Base-by-base conservation (phyloP, 2,797 vertebrate genomes). In the Eremophila alpestris region DNA sequence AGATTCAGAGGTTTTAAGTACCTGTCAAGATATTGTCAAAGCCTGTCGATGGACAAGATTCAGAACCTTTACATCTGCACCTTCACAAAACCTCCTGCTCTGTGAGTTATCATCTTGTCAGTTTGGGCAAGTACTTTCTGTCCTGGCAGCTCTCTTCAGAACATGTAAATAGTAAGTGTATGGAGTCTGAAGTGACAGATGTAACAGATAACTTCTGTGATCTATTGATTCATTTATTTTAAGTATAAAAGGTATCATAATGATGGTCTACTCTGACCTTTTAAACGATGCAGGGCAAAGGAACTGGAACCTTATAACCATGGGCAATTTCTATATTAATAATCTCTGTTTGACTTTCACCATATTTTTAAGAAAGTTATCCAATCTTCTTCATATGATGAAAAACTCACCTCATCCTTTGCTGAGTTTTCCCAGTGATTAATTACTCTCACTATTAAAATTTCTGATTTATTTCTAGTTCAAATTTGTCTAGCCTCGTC, bases 401-500 rank as follows among this genome's bases (percentile, higher is more conserved):
- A 93, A 86, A 51, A 88, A 74, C 9, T 7, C 27, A 70, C 29
- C 41, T 82, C 48, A 87, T 60, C 17, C 22, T 9, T 80, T 87
- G 40, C 21, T 83, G 41, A 82, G 18, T 40, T 87, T 46, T 95
- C 29, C 45, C 14, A 62, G 20, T 70, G 56, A 90, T 92, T 90
- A 73, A 84, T 89, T 79, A 51, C 18, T 79, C 38, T 74, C 34
- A 54, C 20, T 89, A 60, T 77, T 87, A 80, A 90, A 80, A 80
- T 80, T 70, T 90, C 63, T 49, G 34, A n/a, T 87, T 74, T 77
- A 84, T 90, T 90, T 68, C 24, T 84, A 67, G 49, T 92, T 70
- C 78, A 67, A 56, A 82, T 95, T 87, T 95, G 52, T 83, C 95
- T 64, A 82, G 46, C 18, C 41, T 94, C 70, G 32, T 81, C 60